Conservation (phyloP, 2,113 vertebrate species). For the Malurus cyaneus region DNA sequence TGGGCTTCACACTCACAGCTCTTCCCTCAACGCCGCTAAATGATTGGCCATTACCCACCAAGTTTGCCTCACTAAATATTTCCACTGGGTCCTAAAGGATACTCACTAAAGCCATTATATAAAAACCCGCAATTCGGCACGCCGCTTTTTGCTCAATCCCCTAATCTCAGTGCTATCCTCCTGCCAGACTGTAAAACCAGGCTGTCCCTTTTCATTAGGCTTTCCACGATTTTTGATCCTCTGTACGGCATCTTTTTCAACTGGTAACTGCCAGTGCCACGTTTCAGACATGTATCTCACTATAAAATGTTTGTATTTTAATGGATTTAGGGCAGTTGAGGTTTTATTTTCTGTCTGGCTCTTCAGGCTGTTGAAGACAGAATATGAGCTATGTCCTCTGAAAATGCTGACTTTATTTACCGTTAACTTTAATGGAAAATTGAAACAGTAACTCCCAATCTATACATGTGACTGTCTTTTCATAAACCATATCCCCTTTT, state of each 20-base stretch:
- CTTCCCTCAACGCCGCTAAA: background rate
- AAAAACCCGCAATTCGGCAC: constrained; percentile 41
- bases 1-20: background rate
- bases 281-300: fast-evolving
- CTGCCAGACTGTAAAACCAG: constrained; percentile 53
- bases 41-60: constrained; percentile 65
- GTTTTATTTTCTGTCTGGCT: background rate
- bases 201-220: constrained; percentile 41
- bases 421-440: background rate
- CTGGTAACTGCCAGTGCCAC: fast-evolving
- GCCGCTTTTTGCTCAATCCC: constrained; percentile 71
- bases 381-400: background rate
- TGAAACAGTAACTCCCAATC: background rate
- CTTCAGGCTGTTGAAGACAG: background rate
- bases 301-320: background rate
- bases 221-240: background rate
- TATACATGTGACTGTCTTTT: too few species aligned
- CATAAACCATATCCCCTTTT: background rate
- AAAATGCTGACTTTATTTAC: background rate
- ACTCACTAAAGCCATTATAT: constrained; percentile 70
- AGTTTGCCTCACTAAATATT: constrained; percentile 43
- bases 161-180: constrained; percentile 63
- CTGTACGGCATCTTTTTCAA: background rate
- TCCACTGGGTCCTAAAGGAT: constrained; percentile 62
- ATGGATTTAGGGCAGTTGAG: background rate